A percentile compares a stretch with the other conserved stretches of the same genome.
Evolutionary conservation across 2,113 vertebrate species (phyloP).

Genomic region (Cyphomyrus discorhynchus): DNA sequence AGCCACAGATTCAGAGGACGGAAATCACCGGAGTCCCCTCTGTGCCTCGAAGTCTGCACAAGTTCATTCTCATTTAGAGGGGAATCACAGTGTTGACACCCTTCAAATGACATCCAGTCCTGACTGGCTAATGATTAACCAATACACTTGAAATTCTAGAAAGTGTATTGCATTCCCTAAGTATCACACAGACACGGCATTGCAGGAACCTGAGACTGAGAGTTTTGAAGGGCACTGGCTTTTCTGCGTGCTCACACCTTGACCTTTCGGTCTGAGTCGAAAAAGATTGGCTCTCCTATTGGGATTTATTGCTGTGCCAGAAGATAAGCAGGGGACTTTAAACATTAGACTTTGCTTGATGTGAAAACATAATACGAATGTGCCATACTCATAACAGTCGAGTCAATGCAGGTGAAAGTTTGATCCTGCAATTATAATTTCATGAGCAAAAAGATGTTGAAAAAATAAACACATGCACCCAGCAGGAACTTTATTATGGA

Average conservation of each 20-base stretch:
- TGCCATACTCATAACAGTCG: neutral
- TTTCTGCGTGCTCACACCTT: neutral
- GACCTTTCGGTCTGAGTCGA: neutral
- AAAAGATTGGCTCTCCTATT: neutral
- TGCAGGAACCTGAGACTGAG: neutral
- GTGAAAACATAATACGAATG: neutral
- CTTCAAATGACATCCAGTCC: neutral
- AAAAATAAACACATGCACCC: neutral
- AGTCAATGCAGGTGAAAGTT: neutral
- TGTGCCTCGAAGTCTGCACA: neutral
- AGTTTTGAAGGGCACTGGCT: neutral
- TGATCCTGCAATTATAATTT: neutral
- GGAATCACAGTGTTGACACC: neutral
- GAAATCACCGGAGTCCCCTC: neutral
- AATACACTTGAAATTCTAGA: neutral
- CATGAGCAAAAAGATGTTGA: neutral
- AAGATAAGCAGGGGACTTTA: neutral
- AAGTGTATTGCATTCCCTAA: neutral
- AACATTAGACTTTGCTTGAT: neutral
- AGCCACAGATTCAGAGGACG: neutral
- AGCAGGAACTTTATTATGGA: neutral
- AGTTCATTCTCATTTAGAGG: neutral
- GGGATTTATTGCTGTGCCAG: neutral
- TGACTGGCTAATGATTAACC: neutral
- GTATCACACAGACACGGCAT: neutral